Conservation (phyloP, 1,140 invertebrate genomes). For the Helicoverpa zea region DNA sequence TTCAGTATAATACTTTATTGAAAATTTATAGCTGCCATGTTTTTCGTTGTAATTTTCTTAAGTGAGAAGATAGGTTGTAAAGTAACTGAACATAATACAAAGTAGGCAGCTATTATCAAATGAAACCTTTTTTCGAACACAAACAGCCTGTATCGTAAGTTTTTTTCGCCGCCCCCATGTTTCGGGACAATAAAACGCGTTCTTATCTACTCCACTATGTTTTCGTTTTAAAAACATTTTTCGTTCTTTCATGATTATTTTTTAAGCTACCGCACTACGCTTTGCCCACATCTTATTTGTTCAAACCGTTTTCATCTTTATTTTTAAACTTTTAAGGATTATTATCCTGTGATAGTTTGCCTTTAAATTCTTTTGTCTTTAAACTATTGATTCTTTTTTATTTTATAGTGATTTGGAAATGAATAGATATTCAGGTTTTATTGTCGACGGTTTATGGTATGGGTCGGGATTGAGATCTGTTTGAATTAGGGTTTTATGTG, state of each 20-base stretch:
- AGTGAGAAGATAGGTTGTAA: conserved; percentile 4
- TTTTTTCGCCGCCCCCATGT: conserved; percentile 76
- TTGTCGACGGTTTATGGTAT: conserved; percentile 44
- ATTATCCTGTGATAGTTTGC: conserved; percentile 54
- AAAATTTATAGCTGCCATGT: neutral
- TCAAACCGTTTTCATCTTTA: conserved; percentile 60
- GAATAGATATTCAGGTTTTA: conserved; percentile 49
- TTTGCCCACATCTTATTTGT: conserved; percentile 66
- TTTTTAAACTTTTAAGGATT: conserved; percentile 50
- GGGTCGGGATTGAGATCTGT: conserved; percentile 34
- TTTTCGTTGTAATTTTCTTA: neutral
- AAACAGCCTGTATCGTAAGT: conserved; percentile 68
- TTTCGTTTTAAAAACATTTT: conserved; percentile 82
- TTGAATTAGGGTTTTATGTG: conserved; percentile 49
- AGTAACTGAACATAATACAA: neutral
- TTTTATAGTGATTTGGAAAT: conserved; percentile 57
- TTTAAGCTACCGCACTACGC: conserved; percentile 70
- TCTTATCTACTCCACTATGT: conserved; percentile 79
- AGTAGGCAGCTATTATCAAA: conserved; percentile 25
- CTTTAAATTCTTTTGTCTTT: conserved; percentile 69
- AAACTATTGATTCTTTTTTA: conserved; percentile 67
- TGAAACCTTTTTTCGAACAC: conserved; percentile 49
- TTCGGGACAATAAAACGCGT: conserved; percentile 77
- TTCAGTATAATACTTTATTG: neutral
- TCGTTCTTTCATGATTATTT: conserved; percentile 77